phyloP scores from a whole-genome alignment of 2,888 invertebrate genomes.

The Ectropis crepuscularia region DNA sequence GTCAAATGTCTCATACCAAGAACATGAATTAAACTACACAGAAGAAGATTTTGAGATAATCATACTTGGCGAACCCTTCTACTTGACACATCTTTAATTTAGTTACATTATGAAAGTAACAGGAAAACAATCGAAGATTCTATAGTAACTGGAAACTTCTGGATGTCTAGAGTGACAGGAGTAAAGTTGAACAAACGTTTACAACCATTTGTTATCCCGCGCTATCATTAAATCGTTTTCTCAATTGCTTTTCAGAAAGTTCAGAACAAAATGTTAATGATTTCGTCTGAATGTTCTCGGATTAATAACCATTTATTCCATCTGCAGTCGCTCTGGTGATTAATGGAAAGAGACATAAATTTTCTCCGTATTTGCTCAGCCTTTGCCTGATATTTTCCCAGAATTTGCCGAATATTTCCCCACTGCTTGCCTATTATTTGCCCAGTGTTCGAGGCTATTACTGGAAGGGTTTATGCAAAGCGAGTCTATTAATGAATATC shows the following conservation, averaged over 20 bases:
- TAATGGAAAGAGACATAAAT: slow-evolving; percentile 21
- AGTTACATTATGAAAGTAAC: too few relatives aligned
- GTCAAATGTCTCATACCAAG: too few relatives aligned
- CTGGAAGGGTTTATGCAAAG: slow-evolving; percentile 26
- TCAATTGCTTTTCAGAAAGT: not conserved
- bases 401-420: not conserved
- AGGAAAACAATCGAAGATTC: too few relatives aligned
- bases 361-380: slow-evolving; percentile 12
- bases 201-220: not conserved
- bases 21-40: too few relatives aligned
- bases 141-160: too few relatives aligned
- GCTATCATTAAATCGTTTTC: slow-evolving; percentile 4
- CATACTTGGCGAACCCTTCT: too few relatives aligned
- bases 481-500: slow-evolving; percentile 20
- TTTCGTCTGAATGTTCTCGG: slow-evolving; percentile 6
- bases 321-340: slow-evolving; percentile 18
- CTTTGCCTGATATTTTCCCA: slow-evolving; percentile 10
- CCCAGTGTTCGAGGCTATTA: slow-evolving; percentile 13
- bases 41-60: too few relatives aligned
- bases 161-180: too few relatives aligned
- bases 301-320: slow-evolving; percentile 21
- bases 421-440: not conserved
- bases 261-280: slow-evolving; percentile 23
- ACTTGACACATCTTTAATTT: too few relatives aligned
- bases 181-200: not conserved